Percentiles rank a stretch among this genome's conserved stretches.
These are phyloP conservation scores for Pseudorasbora parva DNA, from an alignment of 2,113 vertebrate species.

Conservation along the genomic window DNA sequence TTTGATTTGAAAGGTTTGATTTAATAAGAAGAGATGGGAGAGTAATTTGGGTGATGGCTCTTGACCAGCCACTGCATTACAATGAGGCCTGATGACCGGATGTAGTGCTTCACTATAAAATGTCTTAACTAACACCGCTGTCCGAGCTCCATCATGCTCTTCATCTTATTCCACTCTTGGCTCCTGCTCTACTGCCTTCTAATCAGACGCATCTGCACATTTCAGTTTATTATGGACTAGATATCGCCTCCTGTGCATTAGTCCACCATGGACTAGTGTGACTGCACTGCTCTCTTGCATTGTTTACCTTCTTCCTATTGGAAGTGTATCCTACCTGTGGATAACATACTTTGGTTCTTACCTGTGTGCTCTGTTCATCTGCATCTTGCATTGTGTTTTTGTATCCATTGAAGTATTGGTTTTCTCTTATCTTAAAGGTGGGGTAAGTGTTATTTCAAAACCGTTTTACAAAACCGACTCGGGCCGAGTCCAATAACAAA, in stretches of 20 bases:
- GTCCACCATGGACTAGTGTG: not conserved
- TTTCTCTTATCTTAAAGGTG: not conserved
- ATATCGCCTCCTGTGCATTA: not conserved
- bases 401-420: not conserved
- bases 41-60: not conserved
- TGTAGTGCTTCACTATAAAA: conserved; percentile 1
- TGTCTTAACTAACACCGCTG: not conserved
- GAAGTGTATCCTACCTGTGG: not conserved
- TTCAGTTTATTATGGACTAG: not conserved
- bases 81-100: conserved; percentile 13
- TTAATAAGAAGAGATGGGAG: conserved; percentile 2
- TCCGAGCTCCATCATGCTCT: not conserved
- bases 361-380: not conserved
- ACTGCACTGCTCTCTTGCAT: not conserved
- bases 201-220: not conserved
- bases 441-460: too few species aligned
- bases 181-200: not conserved
- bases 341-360: not conserved
- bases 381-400: not conserved
- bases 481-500: too few species aligned
- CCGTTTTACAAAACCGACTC: too few species aligned
- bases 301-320: not conserved
- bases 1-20: not conserved
- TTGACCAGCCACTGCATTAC: conserved; percentile 5
- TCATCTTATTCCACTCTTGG: not conserved